A percentile compares a stretch with the other conserved stretches of the same genome.
Evolutionary conservation across 2,888 invertebrate genomes (phyloP).

Genomic region (Hypena proboscidalis): DNA sequence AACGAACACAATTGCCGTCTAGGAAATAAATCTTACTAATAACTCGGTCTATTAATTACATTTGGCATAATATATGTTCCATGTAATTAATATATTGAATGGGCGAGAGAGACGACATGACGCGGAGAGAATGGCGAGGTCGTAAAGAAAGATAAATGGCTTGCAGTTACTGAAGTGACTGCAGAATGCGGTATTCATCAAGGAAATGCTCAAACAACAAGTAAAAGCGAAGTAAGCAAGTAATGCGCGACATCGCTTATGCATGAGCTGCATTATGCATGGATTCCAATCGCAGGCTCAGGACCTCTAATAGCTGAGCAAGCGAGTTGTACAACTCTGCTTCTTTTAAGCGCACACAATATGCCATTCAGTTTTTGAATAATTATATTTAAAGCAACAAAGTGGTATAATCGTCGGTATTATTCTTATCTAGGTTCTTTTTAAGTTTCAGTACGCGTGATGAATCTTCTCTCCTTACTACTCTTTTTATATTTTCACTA

Average conservation of each 20-base stretch:
- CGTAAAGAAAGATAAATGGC: constrained; percentile 47
- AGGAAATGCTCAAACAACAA: constrained; percentile 59
- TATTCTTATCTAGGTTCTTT: constrained; percentile 36
- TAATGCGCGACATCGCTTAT: constrained; percentile 72
- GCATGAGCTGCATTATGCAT: constrained; percentile 78
- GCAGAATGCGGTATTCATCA: constrained; percentile 50
- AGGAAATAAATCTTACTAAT: constrained; percentile 10
- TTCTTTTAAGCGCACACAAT: constrained; percentile 35
- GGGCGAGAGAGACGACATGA: constrained; percentile 21
- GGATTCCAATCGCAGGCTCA: constrained; percentile 65
- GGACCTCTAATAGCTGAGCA: constrained; percentile 62
- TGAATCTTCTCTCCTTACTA: no score
- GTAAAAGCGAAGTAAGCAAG: constrained; percentile 60
- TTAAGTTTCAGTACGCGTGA: no score
- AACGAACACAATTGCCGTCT: constrained; percentile 3
- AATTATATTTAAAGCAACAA: constrained; percentile 43
- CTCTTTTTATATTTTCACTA: no score
- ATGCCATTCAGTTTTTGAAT: constrained; percentile 44
- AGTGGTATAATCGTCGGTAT: no score
- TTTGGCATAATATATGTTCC: neutral
- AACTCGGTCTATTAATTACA: neutral
- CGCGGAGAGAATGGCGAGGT: constrained; percentile 37
- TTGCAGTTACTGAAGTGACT: constrained; percentile 46
- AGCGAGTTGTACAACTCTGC: constrained; percentile 49
- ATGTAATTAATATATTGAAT: constrained; percentile 3